phyloP scores from a whole-genome alignment of 2,797 vertebrate species.

The Discoglossus pictus region DNA sequence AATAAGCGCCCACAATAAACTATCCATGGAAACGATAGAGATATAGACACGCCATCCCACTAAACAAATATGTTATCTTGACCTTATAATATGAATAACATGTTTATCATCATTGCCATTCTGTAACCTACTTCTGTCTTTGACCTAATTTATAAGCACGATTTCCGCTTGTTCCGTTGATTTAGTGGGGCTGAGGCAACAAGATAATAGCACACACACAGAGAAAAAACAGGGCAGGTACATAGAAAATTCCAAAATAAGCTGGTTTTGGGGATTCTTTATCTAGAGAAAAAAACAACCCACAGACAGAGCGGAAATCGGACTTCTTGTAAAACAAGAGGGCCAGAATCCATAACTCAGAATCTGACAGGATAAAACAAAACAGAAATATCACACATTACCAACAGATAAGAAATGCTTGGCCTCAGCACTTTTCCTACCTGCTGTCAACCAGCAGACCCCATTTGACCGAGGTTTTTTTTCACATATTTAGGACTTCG shows the following conservation, averaged over 20 bases:
- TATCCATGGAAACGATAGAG: constrained; percentile 31
- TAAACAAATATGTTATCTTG: constrained; percentile 45
- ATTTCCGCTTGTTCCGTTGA: constrained; percentile 34
- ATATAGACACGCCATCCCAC: constrained; percentile 32
- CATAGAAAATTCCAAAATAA: constrained; percentile 31
- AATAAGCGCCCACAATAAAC: constrained; percentile 27
- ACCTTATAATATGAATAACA: constrained; percentile 43
- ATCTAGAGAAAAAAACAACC: constrained; percentile 23
- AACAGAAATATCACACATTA: constrained; percentile 3
- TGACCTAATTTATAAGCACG: constrained; percentile 25
- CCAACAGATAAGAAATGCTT: neutral
- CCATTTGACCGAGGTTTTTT: constrained; percentile 11
- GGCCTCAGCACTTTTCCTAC: neutral
- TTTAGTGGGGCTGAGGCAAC: constrained; percentile 33
- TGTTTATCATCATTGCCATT: constrained; percentile 30
- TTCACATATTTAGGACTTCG: neutral
- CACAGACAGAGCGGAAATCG: constrained; percentile 23
- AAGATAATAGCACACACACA: constrained; percentile 35
- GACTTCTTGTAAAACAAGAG: constrained; percentile 7
- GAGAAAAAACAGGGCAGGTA: constrained; percentile 25
- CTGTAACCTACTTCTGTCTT: constrained; percentile 27
- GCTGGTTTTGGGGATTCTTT: constrained; percentile 5
- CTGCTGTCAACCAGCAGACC: neutral
- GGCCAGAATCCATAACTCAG: constrained; percentile 36
- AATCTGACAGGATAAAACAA: constrained; percentile 22